Evolutionary conservation across 2,113 vertebrate genomes (phyloP), one percentile per base, ranked within the genome.

Genomic region (Rhombomys opimus): DNA sequence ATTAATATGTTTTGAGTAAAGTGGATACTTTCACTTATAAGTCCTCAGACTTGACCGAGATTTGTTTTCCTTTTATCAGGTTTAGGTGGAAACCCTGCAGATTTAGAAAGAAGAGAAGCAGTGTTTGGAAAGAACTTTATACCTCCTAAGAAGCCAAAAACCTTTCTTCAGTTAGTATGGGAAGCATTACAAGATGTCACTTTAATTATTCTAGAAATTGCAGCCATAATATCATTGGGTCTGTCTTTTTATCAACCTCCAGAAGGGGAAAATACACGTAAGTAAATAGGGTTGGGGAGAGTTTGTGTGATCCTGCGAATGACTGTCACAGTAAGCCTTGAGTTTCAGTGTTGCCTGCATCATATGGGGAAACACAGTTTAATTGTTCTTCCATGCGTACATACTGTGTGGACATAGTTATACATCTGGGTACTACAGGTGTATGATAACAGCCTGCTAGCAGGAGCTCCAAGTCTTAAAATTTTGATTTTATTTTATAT

Each of bases 121-220:
- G 99, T 97, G 97, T 99, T 99, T 99, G 99, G 99, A 98, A 98
- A 99, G 98, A 99, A 99, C 98, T 98, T 99, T 98, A 99, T 99
- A 99, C 99, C 99, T 98, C 99, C 99, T 98, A 99, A 99, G 99
- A 99, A 99, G 99, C 99, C 99, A 99, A 99, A 99, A 99, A 99
- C 99, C 82, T 99, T 99, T 99, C 99, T 99, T 99, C 99, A 99
- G 85, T 99, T 99, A 99, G 99, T 99, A 98, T 99, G 99, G 99
- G 99, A 99, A 99, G 99, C 99, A 96, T 99, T 99, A 98, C 99
- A 99, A 98, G 99, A 99, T 38, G 99, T 99, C 98, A 99, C 99
- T 75, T 99, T 99, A 98, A 99, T 99, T 98, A 99, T 99, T 98
- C 99, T 99, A 98, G 99, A 99, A 99, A 99, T 99, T 98, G 99